Evolutionary conservation across 2,888 invertebrate species (phyloP), one percentile per base, ranked within the genome.

Genomic region (Diarsia rubi): DNA sequence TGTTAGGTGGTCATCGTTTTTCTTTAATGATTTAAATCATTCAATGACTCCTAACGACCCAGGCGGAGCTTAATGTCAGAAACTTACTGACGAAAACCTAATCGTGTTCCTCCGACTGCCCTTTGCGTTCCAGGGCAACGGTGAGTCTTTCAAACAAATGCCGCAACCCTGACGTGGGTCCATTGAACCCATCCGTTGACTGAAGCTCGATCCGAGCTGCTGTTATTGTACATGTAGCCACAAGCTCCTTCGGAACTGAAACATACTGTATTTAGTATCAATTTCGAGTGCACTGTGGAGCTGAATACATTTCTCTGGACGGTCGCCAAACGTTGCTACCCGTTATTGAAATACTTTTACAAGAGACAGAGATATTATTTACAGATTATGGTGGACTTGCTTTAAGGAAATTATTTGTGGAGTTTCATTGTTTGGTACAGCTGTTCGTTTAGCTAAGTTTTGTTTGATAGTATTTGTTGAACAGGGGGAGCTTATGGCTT

Each of bases 221-320:
- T 59, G 27, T 16, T 57, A 27, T 27, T 24, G 9, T 27, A 8
- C n/a, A n/a, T n/a, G n/a, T 9, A 31, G 31, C 19, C 9, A 27
- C 19, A 9, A 11, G 19, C 9, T 31, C 4, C 11, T n/a, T n/a
- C n/a, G n/a, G n/a, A n/a, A n/a, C n/a, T 31, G 19, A 57, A 59
- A 31, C 42, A 60, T 14, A 1, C 42, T 42, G 62, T 62, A 62
- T 60, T 75, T 45, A 67, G 75, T 52, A 75, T 63, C 45, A 47
- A 52, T 42, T 54, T 69, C 52, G 31, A 76, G 69, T 76, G 62
- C 62, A 42, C 27, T 27, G 11, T 8, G 11, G 16, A 65, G 19
- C 6, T 3, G 75, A 59, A 59, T 67, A 76, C 77, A 76, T 76
- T 76, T 76, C 62, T 16, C 75, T 76, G 75, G 75, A 76, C 37